A percentile compares a stretch with the other conserved stretches of the same genome.
These are phyloP conservation scores for Ylistrum balloti DNA, from an alignment of 1,140 invertebrate species.

Conservation along the genomic window DNA sequence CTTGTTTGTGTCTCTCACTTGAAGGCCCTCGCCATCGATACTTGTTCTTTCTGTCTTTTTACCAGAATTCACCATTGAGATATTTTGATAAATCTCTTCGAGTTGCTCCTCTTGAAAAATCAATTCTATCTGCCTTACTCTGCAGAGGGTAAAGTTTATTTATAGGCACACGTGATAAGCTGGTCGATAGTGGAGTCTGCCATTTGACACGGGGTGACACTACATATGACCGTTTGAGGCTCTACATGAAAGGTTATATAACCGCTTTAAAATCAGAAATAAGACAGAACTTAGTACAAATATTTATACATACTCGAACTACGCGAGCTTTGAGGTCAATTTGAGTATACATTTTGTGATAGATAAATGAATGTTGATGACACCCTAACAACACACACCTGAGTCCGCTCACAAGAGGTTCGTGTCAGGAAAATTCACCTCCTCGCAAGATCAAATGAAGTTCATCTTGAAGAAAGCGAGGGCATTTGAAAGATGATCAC, in stretches of 20 bases:
- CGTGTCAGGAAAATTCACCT: too few relatives aligned
- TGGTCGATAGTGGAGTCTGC: neutral
- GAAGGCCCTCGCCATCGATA: neutral
- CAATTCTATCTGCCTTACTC: neutral
- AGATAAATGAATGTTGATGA: too few relatives aligned
- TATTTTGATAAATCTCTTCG: slow-evolving; percentile 28
- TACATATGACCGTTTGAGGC: neutral
- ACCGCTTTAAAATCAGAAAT: too few relatives aligned
- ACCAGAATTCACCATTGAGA: neutral
- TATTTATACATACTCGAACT: too few relatives aligned
- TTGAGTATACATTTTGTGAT: too few relatives aligned
- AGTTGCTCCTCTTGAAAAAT: slow-evolving; percentile 34
- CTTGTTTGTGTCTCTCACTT: neutral
- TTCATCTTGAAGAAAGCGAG: too few relatives aligned
- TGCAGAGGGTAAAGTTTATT: neutral
- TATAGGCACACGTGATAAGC: neutral
- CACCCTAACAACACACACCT: too few relatives aligned
- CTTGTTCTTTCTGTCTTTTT: slow-evolving; percentile 18
- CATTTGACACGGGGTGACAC: slow-evolving; percentile 31
- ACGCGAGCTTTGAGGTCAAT: too few relatives aligned
- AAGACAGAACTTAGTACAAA: too few relatives aligned
- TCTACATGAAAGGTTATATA: neutral
- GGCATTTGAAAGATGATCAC: too few relatives aligned
- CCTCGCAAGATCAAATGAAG: too few relatives aligned
- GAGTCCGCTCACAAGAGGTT: too few relatives aligned